A percentile compares a stretch with the other conserved stretches of the same genome.
These are phyloP conservation scores for Trissolcus basalis DNA, from an alignment of 1,140 invertebrate species.

Conservation along the genomic window DNA sequence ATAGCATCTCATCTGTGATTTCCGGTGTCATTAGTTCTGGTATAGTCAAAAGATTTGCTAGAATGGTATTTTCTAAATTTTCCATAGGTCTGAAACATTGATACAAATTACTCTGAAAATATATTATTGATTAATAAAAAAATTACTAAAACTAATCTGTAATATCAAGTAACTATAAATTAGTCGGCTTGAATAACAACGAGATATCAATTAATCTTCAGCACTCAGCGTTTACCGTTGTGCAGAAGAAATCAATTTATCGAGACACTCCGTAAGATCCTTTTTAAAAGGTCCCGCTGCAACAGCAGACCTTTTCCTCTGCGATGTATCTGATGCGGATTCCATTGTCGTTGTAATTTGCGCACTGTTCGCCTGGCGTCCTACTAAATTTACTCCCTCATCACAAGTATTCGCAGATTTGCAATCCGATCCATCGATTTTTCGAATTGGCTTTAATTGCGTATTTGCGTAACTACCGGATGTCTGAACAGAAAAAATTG, in stretches of 20 bases:
- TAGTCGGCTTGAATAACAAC: not conserved
- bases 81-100: conserved; percentile 78
- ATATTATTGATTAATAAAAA: not conserved
- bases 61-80: conserved; percentile 81
- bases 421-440: conserved; percentile 63
- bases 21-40: conserved; percentile 75
- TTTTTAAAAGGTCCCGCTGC: conserved; percentile 60
- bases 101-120: conserved; percentile 4
- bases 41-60: conserved; percentile 79
- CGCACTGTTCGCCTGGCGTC: conserved; percentile 33
- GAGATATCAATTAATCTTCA: conserved; percentile 18
- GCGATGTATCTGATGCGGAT: conserved; percentile 30
- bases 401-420: conserved; percentile 50
- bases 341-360: conserved; percentile 23
- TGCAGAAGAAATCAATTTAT: conserved; percentile 64
- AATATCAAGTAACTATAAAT: no score
- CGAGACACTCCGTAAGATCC: conserved; percentile 64
- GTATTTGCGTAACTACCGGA: conserved; percentile 74
- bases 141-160: not conserved
- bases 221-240: conserved; percentile 60
- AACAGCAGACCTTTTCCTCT: conserved; percentile 24
- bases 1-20: conserved; percentile 71
- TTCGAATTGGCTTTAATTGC: conserved; percentile 64
- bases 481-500: conserved; percentile 47
- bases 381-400: conserved; percentile 44